Conservation (phyloP, 2,113 vertebrate species). For the Bagarius yarrelli region DNA sequence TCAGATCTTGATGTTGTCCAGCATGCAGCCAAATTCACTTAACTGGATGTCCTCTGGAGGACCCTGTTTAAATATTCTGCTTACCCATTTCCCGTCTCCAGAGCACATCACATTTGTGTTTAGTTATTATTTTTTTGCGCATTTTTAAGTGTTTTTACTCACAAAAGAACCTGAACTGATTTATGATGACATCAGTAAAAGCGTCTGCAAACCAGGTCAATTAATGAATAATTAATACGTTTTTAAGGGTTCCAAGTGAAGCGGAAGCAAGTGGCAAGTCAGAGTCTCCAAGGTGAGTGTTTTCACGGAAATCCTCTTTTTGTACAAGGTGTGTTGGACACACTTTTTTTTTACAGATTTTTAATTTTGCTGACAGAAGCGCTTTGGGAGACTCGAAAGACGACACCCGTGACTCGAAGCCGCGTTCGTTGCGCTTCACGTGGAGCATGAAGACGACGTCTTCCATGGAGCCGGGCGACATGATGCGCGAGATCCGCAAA, state of each 20-base stretch:
- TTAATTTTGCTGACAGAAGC: slow-evolving; percentile 70
- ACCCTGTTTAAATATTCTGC: background rate
- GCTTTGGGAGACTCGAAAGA: slow-evolving; percentile 86
- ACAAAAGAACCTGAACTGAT: too few species aligned
- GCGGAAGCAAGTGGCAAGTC: slow-evolving; percentile 93
- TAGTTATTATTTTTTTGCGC: too few species aligned
- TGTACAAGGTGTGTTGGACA: background rate
- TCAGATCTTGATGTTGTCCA: background rate
- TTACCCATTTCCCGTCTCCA: background rate
- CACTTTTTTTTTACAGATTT: background rate
- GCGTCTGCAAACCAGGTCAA: slow-evolving; percentile 50
- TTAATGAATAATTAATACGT: slow-evolving; percentile 76
- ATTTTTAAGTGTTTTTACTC: too few species aligned
- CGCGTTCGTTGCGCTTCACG: slow-evolving; percentile 91
- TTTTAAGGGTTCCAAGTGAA: slow-evolving; percentile 97
- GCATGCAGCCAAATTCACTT: background rate
- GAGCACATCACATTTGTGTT: too few species aligned
- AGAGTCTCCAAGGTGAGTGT: slow-evolving; percentile 90
- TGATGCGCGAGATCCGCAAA: slow-evolving; percentile 97
- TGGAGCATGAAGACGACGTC: slow-evolving; percentile 99
- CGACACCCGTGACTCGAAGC: slow-evolving; percentile 89
- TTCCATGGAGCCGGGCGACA: slow-evolving; percentile 95
- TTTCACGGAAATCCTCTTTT: background rate
- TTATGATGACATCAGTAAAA: too few species aligned
- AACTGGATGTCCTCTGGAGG: background rate